A percentile compares a stretch with the other conserved stretches of the same genome.
Conservation (phyloP, 2,113 vertebrate species). For the Mandrillus leucophaeus region DNA sequence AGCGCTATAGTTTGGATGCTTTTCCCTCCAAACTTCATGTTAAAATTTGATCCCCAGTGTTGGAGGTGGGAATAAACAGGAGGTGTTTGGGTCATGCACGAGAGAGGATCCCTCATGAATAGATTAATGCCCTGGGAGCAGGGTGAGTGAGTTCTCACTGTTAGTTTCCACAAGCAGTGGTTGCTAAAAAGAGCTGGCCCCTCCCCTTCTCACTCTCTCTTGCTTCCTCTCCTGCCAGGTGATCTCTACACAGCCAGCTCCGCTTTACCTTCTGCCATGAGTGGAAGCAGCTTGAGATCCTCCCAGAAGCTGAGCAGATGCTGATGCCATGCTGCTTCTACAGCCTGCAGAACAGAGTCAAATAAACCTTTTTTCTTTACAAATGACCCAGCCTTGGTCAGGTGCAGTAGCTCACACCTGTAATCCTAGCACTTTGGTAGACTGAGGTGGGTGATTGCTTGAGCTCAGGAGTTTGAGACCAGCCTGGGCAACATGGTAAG, state of each 20-base stretch:
- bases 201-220: background rate
- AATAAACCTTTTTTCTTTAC: background rate
- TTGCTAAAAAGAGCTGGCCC: background rate
- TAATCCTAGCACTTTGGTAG: no score
- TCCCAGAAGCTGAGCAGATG: background rate
- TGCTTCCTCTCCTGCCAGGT: background rate
- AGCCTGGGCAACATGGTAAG: no score
- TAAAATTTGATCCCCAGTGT: background rate
- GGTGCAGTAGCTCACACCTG: no score
- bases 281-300: background rate
- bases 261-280: background rate
- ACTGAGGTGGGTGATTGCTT: no score
- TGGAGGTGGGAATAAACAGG: background rate
- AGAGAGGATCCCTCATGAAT: background rate
- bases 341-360: background rate
- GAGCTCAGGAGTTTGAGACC: no score
- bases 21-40: background rate
- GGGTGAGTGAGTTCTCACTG: background rate
- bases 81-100: background rate
- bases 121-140: background rate
- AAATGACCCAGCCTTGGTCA: background rate
- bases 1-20: background rate
- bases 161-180: background rate
- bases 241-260: background rate
- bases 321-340: background rate